These are phyloP conservation scores for Ornithorhynchus anatinus DNA, from an alignment of 2,113 vertebrate species.

Conservation along the genomic window DNA sequence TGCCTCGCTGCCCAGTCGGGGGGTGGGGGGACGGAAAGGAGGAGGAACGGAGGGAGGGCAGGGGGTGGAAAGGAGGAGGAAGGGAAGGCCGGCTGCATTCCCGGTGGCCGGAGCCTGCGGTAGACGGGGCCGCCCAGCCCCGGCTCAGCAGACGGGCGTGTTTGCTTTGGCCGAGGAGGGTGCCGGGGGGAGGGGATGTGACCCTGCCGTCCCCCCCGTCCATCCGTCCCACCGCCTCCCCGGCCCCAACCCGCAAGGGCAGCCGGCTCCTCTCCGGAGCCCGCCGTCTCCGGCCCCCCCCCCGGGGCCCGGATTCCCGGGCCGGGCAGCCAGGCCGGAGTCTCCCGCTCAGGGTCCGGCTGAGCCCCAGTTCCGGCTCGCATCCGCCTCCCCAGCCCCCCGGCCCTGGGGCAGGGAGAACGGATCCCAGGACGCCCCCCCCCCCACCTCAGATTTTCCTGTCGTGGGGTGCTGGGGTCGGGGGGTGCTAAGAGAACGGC, in stretches of 20 bases:
- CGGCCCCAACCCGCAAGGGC: too few species aligned
- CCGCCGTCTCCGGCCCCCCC: background rate
- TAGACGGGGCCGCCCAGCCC: background rate
- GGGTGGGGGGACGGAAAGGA: too few species aligned
- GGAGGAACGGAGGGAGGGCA: background rate
- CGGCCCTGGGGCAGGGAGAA: background rate
- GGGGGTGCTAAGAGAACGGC: too few species aligned
- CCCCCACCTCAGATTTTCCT: background rate
- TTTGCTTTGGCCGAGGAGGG: background rate
- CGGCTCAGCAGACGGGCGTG: background rate
- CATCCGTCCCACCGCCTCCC: too few species aligned
- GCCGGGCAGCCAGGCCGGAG: background rate
- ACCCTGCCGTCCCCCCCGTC: background rate
- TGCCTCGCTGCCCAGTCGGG: background rate
- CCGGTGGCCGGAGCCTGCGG: background rate
- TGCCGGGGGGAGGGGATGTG: background rate
- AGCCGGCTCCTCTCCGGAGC: background rate
- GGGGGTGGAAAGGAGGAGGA: background rate
- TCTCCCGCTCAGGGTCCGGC: background rate
- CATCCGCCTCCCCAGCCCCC: too few species aligned
- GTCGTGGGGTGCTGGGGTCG: too few species aligned
- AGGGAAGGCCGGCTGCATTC: background rate
- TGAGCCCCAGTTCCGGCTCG: background rate
- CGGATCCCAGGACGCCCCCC: background rate
- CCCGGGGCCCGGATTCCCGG: background rate